Evolutionary conservation across 2,888 invertebrate species (phyloP).

Genomic region (Serripes groenlandicus): DNA sequence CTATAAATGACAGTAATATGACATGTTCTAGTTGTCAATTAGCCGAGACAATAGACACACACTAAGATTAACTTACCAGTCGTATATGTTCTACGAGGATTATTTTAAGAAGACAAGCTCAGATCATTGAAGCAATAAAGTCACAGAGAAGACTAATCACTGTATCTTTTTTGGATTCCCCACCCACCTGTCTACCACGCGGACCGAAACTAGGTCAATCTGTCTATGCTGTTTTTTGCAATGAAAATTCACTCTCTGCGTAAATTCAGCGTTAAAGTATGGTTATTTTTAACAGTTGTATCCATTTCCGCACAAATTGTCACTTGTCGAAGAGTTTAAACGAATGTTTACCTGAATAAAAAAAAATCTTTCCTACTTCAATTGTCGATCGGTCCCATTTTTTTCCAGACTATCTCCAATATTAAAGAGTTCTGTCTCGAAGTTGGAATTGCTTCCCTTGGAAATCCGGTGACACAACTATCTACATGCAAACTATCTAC

Average conservation of each 20-base stretch:
- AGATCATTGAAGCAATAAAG: not conserved
- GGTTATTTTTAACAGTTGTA: not conserved
- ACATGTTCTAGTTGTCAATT: no score
- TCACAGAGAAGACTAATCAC: not conserved
- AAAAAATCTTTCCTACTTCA: not conserved
- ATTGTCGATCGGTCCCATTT: slow-evolving; percentile 27
- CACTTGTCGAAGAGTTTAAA: not conserved
- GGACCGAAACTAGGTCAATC: slow-evolving; percentile 55
- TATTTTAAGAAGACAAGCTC: not conserved
- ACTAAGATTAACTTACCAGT: not conserved
- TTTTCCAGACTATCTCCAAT: not conserved
- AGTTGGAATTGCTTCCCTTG: no score
- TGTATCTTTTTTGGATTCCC: slow-evolving; percentile 6
- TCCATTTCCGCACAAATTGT: not conserved
- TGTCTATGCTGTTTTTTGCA: slow-evolving; percentile 47
- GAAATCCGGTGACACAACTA: no score
- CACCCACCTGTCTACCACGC: slow-evolving; percentile 52
- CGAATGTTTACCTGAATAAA: slow-evolving; percentile 19
- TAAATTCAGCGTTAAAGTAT: not conserved
- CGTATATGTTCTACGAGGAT: not conserved
- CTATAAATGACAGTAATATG: no score
- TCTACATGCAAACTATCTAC: no score
- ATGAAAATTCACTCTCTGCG: not conserved
- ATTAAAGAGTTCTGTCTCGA: slow-evolving; percentile 3
- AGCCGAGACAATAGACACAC: no score